Base-by-base conservation (phyloP, 2,888 invertebrate genomes). In the Caenorhabditis sp. region DNA sequence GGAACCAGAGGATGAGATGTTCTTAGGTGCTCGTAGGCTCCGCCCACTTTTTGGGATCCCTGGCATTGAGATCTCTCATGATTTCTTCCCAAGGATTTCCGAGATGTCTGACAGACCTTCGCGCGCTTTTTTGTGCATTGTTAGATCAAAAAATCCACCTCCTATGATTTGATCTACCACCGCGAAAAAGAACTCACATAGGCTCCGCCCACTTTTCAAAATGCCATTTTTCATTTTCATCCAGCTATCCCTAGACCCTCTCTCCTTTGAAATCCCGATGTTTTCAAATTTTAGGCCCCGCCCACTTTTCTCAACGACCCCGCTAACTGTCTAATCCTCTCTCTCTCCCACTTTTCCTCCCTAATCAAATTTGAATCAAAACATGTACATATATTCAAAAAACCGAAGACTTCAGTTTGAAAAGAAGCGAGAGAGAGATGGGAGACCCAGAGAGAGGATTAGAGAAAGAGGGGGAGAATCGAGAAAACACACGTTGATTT, bases 281-380 rank as follows among this genome's bases (percentile, higher is more conserved):
- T 19, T 49, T 19, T 19, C 22, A 22, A 51, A 19, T 5, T 4
- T 51, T 24, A 19, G 24, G 22, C 19, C 22, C 19, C 22, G 19
- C 31, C 31, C 31, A 4, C 31, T 31, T 31, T 31, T 31, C 7
- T 31, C 31, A 31, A 6, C 31, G 31, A 31, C 7, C 7, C 7
- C 5, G 6, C 19, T 19, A 12, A n/a, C 14, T 49, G 0, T 14
- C n/a, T 49, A n/a, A 19, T 49, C 19, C 4, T 49, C 5, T 6
- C 19, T 19, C 19, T 12, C 10, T 49, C 49, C 10, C 6, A 24
- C 26, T 26, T 12, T 14, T 54, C 14, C 26, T 2, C 14, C 54
- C 54, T 54, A 26, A 73, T 73, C 73, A 73, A 73, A 63, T 73
- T 61, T 24, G 59, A 49, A 77, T 77, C 77, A 61, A 77, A 69